phyloP scores from a whole-genome alignment of 2,797 vertebrate genomes.

The Sebastes nivosus region DNA sequence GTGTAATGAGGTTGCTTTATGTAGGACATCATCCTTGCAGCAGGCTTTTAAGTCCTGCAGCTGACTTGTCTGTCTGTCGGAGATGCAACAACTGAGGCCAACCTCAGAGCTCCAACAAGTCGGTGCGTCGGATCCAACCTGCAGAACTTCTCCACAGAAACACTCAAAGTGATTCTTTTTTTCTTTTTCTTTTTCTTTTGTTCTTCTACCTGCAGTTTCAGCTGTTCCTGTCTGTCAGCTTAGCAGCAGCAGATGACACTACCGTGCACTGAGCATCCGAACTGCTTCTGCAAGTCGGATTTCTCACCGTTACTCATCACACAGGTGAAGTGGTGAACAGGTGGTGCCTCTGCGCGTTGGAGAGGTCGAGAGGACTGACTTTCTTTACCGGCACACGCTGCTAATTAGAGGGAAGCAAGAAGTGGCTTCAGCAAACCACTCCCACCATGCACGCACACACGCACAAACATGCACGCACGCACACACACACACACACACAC shows the following conservation, averaged over 20 bases:
- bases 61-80: constrained; percentile 45
- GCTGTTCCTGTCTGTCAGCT: constrained; percentile 10
- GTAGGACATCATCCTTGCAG: constrained; percentile 90
- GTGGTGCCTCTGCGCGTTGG: constrained; percentile 40
- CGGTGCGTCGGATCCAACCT: constrained; percentile 25
- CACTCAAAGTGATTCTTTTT: neutral
- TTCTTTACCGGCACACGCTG: constrained; percentile 63
- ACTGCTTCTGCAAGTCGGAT: neutral
- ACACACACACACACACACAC: neutral
- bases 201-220: neutral
- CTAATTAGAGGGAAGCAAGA: constrained; percentile 79
- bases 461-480: neutral
- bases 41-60: constrained; percentile 63
- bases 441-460: constrained; percentile 44
- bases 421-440: constrained; percentile 68
- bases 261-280: constrained; percentile 18
- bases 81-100: constrained; percentile 9
- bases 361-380: constrained; percentile 55
- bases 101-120: constrained; percentile 36
- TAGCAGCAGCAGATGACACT: neutral
- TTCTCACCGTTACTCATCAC: constrained; percentile 32
- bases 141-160: neutral
- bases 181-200: neutral
- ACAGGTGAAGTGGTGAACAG: constrained; percentile 44
- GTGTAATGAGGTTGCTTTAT: constrained; percentile 92